phyloP scores from a whole-genome alignment of 2,113 vertebrate genomes.

The Aramus guarauna region DNA sequence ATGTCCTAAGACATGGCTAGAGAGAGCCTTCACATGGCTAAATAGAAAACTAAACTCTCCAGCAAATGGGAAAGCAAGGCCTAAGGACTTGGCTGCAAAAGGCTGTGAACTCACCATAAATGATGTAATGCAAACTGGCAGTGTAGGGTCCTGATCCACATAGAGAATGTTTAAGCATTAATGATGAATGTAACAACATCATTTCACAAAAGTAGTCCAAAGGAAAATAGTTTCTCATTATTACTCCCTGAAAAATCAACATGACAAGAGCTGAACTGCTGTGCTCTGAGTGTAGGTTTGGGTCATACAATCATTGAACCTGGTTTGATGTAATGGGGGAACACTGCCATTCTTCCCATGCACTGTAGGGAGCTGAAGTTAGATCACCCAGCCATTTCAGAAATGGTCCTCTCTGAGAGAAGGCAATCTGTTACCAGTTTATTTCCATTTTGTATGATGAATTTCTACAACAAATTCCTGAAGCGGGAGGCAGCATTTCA shows the following conservation, averaged over 20 bases:
- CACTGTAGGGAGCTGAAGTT: neutral
- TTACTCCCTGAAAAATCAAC: neutral
- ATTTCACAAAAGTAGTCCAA: neutral
- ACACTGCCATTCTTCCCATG: accelerated
- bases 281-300: neutral
- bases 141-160: neutral
- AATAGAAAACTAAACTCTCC: neutral
- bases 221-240: neutral
- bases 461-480: neutral
- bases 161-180: neutral
- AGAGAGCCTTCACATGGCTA: neutral
- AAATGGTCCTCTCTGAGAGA: neutral
- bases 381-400: neutral
- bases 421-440: neutral
- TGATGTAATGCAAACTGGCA: accelerated
- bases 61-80: neutral
- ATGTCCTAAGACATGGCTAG: neutral
- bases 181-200: accelerated
- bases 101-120: neutral
- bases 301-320: neutral
- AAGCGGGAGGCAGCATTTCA: neutral
- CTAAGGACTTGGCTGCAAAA: neutral
- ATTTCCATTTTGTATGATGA: neutral
- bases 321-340: neutral
- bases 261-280: neutral